These are phyloP conservation scores for Pseudonaja textilis DNA, from an alignment of 2,113 vertebrate genomes.

Conservation along the genomic window DNA sequence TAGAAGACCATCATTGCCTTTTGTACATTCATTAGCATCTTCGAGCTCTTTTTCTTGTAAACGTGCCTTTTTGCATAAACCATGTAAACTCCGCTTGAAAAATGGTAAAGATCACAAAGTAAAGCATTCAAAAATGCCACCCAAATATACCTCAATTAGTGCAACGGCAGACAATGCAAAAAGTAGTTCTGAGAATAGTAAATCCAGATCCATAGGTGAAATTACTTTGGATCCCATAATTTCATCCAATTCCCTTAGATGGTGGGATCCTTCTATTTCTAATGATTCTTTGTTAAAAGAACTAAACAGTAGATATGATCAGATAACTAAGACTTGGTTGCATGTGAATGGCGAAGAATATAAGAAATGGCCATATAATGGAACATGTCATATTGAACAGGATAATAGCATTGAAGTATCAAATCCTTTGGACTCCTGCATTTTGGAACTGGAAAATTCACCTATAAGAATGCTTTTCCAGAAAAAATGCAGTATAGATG, in stretches of 20 bases:
- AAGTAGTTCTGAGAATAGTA: slow-evolving; percentile 59
- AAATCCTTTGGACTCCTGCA: slow-evolving; percentile 69
- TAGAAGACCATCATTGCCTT: slow-evolving; percentile 84
- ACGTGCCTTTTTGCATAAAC: slow-evolving; percentile 81
- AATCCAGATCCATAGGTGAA: slow-evolving; percentile 64
- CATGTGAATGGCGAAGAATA: slow-evolving; percentile 71
- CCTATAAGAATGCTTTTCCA: slow-evolving; percentile 90
- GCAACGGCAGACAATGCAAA: slow-evolving; percentile 54
- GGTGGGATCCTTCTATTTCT: slow-evolving; percentile 88
- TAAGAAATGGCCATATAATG: slow-evolving; percentile 61
- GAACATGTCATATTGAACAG: slow-evolving; percentile 58
- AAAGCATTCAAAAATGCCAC: slow-evolving; percentile 68
- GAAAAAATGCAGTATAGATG: slow-evolving; percentile 85
- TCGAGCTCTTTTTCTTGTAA: slow-evolving; percentile 81
- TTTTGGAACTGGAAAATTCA: slow-evolving; percentile 76
- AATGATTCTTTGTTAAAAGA: slow-evolving; percentile 82
- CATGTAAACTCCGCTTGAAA: slow-evolving; percentile 81
- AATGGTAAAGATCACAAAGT: slow-evolving; percentile 72
- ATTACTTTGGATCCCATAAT: slow-evolving; percentile 82
- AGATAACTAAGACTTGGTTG: slow-evolving; percentile 90
- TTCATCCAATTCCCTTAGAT: slow-evolving; percentile 77
- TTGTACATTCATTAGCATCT: slow-evolving; percentile 83
- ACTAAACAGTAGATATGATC: slow-evolving; percentile 81
- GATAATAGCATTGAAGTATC: slow-evolving; percentile 61
- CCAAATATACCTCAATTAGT: slow-evolving; percentile 57